phyloP scores from a whole-genome alignment of 2,797 vertebrate species.

The Leucoraja ocellata region DNA sequence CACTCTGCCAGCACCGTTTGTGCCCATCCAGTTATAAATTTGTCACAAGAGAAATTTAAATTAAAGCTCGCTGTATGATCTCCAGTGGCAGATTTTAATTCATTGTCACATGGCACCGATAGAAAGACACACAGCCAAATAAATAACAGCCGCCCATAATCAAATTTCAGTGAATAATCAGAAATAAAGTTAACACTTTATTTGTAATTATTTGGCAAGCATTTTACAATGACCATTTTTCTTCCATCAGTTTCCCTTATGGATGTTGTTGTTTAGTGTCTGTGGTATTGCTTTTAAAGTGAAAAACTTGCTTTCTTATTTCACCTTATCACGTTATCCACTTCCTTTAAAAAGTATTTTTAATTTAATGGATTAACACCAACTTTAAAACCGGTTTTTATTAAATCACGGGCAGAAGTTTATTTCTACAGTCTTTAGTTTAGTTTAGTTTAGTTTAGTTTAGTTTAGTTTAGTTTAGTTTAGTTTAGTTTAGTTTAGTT shows the following conservation, averaged over 20 bases:
- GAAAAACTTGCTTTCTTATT: not conserved
- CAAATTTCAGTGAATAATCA: conserved; percentile 39
- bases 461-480: too few relatives aligned
- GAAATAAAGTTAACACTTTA: not conserved
- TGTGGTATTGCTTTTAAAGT: not conserved
- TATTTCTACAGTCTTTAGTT: too few relatives aligned
- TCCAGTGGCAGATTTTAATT: not conserved
- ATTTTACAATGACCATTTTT: not conserved
- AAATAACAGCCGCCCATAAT: conserved; percentile 27
- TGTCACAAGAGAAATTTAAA: not conserved
- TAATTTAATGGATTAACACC: not conserved
- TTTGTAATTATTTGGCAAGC: conserved; percentile 37
- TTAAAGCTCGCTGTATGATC: not conserved
- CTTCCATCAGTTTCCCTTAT: not conserved
- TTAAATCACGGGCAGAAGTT: not conserved
- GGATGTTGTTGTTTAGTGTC: not conserved
- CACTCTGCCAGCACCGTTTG: not conserved
- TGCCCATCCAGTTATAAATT: not conserved
- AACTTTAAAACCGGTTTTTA: not conserved
- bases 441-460: too few relatives aligned
- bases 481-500: too few relatives aligned
- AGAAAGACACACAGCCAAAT: not conserved
- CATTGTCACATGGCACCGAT: not conserved
- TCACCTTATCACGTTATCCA: not conserved
- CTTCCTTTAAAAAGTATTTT: not conserved